Evolutionary conservation across 2,888 invertebrate genomes (phyloP).

Genomic region (Caenorhabditis wallacei): DNA sequence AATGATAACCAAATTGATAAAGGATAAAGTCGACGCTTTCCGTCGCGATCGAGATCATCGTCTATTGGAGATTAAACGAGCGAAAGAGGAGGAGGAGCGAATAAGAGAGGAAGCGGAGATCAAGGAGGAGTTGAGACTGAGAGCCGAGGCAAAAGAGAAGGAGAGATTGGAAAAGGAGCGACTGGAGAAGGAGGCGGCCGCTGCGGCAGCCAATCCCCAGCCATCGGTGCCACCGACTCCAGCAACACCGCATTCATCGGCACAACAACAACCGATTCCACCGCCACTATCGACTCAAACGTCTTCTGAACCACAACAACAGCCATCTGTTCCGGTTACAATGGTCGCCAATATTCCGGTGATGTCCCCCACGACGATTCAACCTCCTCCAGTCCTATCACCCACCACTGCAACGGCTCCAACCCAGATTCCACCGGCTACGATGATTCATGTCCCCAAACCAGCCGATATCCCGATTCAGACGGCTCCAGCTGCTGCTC

Average conservation of each 20-base stretch:
- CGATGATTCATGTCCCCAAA: conserved; percentile 40
- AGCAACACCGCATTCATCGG: conserved; percentile 27
- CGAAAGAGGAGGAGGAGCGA: conserved; percentile 79
- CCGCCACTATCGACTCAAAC: conserved; percentile 28
- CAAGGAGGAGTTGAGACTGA: conserved; percentile 76
- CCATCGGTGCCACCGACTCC: conserved; percentile 29
- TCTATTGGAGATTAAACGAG: conserved; percentile 77
- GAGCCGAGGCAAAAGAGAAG: conserved; percentile 73
- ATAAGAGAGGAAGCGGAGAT: conserved; percentile 78
- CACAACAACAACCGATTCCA: conserved; percentile 16
- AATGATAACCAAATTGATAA: conserved; percentile 92
- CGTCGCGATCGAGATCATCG: conserved; percentile 81
- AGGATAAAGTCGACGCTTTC: conserved; percentile 88
- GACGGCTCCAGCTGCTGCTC: not conserved
- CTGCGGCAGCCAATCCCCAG: conserved; percentile 30
- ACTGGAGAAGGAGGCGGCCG: conserved; percentile 75
- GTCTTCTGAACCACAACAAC: conserved; percentile 24
- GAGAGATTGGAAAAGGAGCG: conserved; percentile 74
- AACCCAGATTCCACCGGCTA: conserved; percentile 5
- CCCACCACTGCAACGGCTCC: conserved; percentile 28
- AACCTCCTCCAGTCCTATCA: conserved; percentile 32
- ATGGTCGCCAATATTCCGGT: conserved; percentile 29
- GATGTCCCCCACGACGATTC: conserved; percentile 36
- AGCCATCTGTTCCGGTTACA: conserved; percentile 18
- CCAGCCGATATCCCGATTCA: conserved; percentile 32